Conservation (phyloP, 2,888 invertebrate species). For the Mycogona germanica region DNA sequence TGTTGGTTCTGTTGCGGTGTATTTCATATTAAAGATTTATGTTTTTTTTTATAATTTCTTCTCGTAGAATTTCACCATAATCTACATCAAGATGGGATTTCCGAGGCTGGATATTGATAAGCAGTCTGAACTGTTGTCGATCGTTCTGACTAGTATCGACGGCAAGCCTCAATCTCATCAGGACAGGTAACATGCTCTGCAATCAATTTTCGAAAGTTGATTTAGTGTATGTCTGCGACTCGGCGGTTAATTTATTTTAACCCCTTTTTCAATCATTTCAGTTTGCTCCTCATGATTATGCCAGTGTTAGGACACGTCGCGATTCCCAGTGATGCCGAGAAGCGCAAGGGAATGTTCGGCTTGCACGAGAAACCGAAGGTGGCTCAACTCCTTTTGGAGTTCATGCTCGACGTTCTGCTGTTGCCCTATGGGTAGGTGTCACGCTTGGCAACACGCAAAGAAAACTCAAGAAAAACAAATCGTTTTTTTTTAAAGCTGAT, state of each 20-base stretch:
- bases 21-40: not conserved
- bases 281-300: conserved; percentile 65
- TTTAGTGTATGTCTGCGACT: too few species aligned
- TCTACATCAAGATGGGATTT: conserved; percentile 86
- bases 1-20: conserved; percentile 9
- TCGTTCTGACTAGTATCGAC: conserved; percentile 60
- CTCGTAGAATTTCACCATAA: conserved; percentile 91
- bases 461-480: not conserved
- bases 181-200: conserved; percentile 53
- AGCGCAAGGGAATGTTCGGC: conserved; percentile 48
- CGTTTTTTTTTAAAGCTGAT: not conserved
- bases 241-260: too few species aligned
- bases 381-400: conserved; percentile 53
- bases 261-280: conserved; percentile 30
- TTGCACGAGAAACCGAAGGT: conserved; percentile 56
- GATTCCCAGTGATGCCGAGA: conserved; percentile 48
- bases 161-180: conserved; percentile 71
- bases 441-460: not conserved
- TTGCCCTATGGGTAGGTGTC: conserved; percentile 65
- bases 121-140: conserved; percentile 60
- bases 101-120: conserved; percentile 61
- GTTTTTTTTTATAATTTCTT: conserved; percentile 38
- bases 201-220: too few species aligned
- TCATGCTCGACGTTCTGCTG: conserved; percentile 68
- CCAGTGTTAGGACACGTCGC: conserved; percentile 62